Evolutionary conservation across 2,797 vertebrate genomes (phyloP), one percentile per base, ranked within the genome.

Genomic region (Iguana delicatissima): DNA sequence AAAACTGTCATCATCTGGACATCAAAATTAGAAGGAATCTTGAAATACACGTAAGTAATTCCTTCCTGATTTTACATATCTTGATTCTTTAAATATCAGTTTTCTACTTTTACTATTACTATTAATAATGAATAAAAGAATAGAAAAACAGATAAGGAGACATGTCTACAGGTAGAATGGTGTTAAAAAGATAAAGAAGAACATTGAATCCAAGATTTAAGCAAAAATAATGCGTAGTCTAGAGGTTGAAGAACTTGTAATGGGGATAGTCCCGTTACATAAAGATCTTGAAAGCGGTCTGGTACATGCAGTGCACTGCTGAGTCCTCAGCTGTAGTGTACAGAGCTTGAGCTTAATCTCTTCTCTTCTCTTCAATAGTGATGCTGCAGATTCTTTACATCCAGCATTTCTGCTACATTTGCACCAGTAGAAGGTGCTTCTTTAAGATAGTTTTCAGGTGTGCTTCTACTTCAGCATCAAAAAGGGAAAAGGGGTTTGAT

Each of bases 1-100:
- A 99, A 99, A 97, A 99, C 98, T 91, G 98, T 99, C 93, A 99
- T 99, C 90, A 99, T 99, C 92, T 99, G 99, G 99, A 99, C 99
- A 9, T 99, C 99, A 89, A 99, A 99, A 96, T 95, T 99, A 88
- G 99, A 99, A 97, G 99, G 99, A 93, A 99, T 99, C 97, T 97
- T 99, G 93, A 99, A 99, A 95, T 99, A 99, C 95, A 99, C 99
- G 99, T 99, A 96, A 98, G 99, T 98, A 32, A 89, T 24, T 26
- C 9, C 0, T 2, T 42, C 76, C 2, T 80, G 12, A 64, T 16
- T 91, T 94, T 52, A 67, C 0, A 89, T 91, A 79, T 8, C 20
- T 85, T 79, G 64, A 16, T 81, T 52, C 62, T 52, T 94, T 83
- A 59, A 52, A 83, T 93, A 69, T 0, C 0, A 74, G 1, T 86